phyloP scores from a whole-genome alignment of 2,113 vertebrate genomes.

The Puffinus mauretanicus region DNA sequence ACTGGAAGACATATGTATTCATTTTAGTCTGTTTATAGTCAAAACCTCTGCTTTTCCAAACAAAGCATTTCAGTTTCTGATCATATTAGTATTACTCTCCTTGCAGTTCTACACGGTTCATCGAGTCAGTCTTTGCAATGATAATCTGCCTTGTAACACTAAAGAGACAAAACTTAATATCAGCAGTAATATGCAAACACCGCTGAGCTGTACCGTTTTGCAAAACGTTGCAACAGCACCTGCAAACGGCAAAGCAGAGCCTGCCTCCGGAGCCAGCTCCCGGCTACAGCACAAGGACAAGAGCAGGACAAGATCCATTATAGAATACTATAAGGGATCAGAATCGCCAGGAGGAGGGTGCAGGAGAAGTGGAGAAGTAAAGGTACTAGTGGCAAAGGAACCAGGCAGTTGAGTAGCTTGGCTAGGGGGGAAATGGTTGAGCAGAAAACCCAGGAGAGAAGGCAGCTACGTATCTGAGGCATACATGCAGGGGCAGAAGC shows the following conservation, averaged over 20 bases:
- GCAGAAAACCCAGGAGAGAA: not conserved
- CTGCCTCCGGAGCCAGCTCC: not conserved
- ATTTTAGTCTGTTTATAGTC: not conserved
- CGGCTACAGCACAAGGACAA: not conserved
- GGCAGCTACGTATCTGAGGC: not conserved
- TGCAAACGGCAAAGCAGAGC: not conserved
- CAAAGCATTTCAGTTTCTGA: not conserved
- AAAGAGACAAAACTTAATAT: not conserved
- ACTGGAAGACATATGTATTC: not conserved
- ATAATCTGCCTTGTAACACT: not conserved
- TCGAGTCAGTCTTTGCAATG: not conserved
- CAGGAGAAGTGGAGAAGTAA: not conserved
- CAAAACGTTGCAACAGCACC: not conserved
- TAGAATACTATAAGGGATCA: not conserved
- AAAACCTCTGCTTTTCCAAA: not conserved
- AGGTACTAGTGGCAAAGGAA: not conserved
- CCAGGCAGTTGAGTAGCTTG: not conserved
- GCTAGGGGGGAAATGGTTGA: not conserved
- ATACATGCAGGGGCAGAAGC: not conserved
- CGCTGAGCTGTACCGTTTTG: not conserved
- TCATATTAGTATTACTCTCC: not conserved
- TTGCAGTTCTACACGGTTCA: not conserved
- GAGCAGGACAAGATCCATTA: not conserved
- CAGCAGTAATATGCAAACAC: not conserved
- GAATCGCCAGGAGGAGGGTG: not conserved